Conservation (phyloP, 30 jellyfish, hydroid and myxozoan genomes). For the Chrysaora quinquecirrha region DNA sequence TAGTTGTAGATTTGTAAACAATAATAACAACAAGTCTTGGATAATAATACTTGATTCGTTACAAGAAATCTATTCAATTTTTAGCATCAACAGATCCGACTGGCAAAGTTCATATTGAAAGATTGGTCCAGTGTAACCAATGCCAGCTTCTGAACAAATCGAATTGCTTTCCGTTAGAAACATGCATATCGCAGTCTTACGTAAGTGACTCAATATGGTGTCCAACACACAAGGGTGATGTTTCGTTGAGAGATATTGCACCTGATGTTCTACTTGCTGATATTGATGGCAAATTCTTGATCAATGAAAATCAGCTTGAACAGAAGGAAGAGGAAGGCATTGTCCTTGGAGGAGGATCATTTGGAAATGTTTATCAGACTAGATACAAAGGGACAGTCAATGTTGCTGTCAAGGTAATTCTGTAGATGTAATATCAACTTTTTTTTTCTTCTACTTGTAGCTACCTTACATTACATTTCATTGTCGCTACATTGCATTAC, state of each 20-base stretch:
- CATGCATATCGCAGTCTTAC: conserved; percentile 76
- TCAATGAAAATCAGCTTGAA: conserved; percentile 48
- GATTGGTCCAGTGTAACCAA: conserved; percentile 67
- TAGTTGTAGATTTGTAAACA: too few species aligned
- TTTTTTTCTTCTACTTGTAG: neutral
- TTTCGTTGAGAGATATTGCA: conserved; percentile 59
- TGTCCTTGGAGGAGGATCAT: conserved; percentile 86
- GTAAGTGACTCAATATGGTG: conserved; percentile 82
- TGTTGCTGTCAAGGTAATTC: conserved; percentile 83
- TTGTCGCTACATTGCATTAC: too few species aligned
- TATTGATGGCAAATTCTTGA: conserved; percentile 68
- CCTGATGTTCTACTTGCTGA: conserved; percentile 93
- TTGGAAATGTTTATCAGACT: conserved; percentile 82
- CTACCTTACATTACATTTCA: too few species aligned
- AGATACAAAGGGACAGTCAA: conserved; percentile 55
- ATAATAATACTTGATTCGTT: too few species aligned
- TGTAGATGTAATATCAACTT: neutral
- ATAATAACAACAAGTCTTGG: too few species aligned
- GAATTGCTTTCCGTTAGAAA: conserved; percentile 57
- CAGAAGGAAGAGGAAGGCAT: conserved; percentile 28
- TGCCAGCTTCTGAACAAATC: conserved; percentile 38
- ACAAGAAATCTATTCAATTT: too few species aligned
- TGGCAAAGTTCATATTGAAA: conserved; percentile 36
- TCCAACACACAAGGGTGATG: conserved; percentile 65
- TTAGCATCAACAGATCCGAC: conserved; percentile 29